Evolutionary conservation across 2,797 vertebrate species (phyloP).

Genomic region (Hyperoplus lanceolatus): DNA sequence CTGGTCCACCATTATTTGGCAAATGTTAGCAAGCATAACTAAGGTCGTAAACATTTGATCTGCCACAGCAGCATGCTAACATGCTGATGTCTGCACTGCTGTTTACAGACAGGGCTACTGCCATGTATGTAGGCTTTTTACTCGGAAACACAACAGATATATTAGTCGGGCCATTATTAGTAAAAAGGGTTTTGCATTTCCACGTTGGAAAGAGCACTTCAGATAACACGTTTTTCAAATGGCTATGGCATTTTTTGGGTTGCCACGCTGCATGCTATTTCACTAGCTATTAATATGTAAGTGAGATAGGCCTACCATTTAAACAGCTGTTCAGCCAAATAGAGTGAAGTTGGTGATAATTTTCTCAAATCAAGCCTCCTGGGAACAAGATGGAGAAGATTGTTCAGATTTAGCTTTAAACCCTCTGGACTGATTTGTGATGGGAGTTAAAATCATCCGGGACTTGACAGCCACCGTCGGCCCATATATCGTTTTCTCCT

Average conservation of each 20-base stretch:
- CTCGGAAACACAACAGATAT: not conserved
- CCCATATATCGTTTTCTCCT: conserved; percentile 36
- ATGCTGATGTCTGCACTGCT: not conserved
- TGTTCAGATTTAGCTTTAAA: conserved; percentile 22
- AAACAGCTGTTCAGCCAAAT: conserved; percentile 22
- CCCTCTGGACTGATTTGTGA: conserved; percentile 41
- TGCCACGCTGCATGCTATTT: not conserved
- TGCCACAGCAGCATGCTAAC: not conserved
- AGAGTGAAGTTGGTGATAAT: conserved; percentile 25
- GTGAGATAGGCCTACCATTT: not conserved
- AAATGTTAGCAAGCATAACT: not conserved
- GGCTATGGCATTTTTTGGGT: not conserved
- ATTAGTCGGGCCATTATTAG: not conserved
- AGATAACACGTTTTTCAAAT: not conserved
- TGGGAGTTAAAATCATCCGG: conserved; percentile 43
- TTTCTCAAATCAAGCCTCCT: conserved; percentile 47
- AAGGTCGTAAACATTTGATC: conserved; percentile 1
- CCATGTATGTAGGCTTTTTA: not conserved
- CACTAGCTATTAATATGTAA: not conserved
- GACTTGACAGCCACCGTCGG: conserved; percentile 13
- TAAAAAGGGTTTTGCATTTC: conserved; percentile 1
- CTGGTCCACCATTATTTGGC: not conserved
- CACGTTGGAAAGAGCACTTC: conserved; percentile 2
- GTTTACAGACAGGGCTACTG: not conserved
- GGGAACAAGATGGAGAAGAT: conserved; percentile 28